A percentile compares a stretch with the other conserved stretches of the same genome.
phyloP scores from a whole-genome alignment of 1,140 invertebrate genomes.

The Belonocnema kinseyi region DNA sequence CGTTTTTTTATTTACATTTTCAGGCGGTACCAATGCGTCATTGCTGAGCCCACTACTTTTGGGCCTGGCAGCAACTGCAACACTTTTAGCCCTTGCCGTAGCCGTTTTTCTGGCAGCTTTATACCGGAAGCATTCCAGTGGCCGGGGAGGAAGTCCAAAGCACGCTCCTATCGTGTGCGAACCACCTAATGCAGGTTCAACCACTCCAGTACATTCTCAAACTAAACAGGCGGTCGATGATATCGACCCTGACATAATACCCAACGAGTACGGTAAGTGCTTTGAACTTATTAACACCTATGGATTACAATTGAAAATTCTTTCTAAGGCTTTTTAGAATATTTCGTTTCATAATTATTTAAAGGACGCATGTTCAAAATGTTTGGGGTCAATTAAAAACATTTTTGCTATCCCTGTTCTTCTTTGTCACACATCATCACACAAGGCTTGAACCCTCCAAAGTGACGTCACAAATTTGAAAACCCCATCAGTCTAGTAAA shows the following conservation, averaged over 20 bases:
- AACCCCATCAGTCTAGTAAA: too few relatives aligned
- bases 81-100: constrained; percentile 81
- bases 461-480: too few relatives aligned
- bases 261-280: constrained; percentile 87
- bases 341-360: too few relatives aligned
- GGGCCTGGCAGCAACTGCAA: constrained; percentile 83
- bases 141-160: constrained; percentile 78
- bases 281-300: not conserved
- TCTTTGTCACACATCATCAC: too few relatives aligned
- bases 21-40: constrained; percentile 64
- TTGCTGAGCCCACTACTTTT: constrained; percentile 83
- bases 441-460: too few relatives aligned
- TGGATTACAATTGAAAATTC: not conserved
- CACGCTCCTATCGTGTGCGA: constrained; percentile 79
- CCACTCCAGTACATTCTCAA: constrained; percentile 68
- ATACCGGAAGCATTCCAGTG: constrained; percentile 78
- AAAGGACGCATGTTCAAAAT: too few relatives aligned
- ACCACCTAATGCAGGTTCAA: constrained; percentile 75
- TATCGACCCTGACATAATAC: constrained; percentile 89
- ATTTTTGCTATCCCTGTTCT: too few relatives aligned
- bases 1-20: not conserved
- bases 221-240: constrained; percentile 74
- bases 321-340: too few relatives aligned
- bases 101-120: constrained; percentile 84
- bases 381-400: too few relatives aligned